phyloP scores from a whole-genome alignment of 2,113 vertebrate genomes.

The Drymodes brunneopygia region DNA sequence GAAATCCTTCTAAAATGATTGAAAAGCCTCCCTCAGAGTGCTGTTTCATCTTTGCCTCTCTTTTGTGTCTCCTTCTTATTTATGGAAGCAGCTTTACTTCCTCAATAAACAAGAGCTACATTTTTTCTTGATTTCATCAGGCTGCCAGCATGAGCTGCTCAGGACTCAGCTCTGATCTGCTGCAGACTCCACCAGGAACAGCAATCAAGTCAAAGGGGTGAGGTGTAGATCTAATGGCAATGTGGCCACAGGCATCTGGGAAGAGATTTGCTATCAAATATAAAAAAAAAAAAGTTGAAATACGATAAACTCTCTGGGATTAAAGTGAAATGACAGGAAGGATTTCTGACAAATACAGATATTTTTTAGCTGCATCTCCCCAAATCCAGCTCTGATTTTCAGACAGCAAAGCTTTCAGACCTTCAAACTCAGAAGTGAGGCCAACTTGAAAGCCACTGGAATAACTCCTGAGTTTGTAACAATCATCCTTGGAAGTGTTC shows the following conservation, averaged over 20 bases:
- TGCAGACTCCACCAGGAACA: not conserved
- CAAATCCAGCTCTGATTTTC: not conserved
- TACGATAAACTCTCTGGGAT: not conserved
- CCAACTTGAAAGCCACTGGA: not conserved
- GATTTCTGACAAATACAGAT: not conserved
- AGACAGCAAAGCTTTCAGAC: not conserved
- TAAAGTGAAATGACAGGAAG: not conserved
- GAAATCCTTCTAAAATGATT: not conserved
- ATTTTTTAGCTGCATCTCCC: not conserved
- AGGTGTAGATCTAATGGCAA: not conserved
- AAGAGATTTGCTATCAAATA: not conserved
- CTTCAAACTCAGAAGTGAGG: not conserved
- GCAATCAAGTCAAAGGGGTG: not conserved
- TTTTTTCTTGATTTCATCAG: conserved; percentile 21
- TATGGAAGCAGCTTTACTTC: conserved; percentile 26
- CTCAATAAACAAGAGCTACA: not conserved
- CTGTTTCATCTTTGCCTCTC: not conserved
- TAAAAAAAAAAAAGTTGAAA: not conserved
- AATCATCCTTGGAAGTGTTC: not conserved
- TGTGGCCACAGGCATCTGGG: not conserved
- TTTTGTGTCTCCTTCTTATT: conserved; percentile 30
- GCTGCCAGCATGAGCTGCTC: not conserved
- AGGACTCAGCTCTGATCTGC: not conserved
- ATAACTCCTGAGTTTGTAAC: not conserved
- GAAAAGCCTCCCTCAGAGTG: not conserved